A percentile compares a stretch with the other conserved stretches of the same genome.
Evolutionary conservation across 2,113 vertebrate genomes (phyloP).

Genomic region (Herpailurus yagouaroundi): DNA sequence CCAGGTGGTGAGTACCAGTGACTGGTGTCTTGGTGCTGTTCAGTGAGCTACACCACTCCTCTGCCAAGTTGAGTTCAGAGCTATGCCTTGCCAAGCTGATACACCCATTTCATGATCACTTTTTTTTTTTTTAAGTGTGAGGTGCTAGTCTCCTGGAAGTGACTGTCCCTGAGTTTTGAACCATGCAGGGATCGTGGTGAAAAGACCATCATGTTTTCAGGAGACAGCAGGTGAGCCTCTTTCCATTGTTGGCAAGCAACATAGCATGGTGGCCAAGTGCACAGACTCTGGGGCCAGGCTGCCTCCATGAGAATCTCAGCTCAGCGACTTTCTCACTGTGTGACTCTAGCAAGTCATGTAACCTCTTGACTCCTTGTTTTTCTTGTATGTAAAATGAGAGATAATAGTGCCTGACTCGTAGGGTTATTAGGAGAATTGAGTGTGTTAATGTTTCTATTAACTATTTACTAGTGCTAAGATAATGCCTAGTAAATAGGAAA

Average conservation of each 20-base stretch:
- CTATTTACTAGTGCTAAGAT: neutral
- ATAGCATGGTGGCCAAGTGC: neutral
- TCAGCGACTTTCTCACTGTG: neutral
- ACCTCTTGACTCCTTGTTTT: slow-evolving; percentile 17
- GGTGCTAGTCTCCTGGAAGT: neutral
- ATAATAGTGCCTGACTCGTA: slow-evolving; percentile 4
- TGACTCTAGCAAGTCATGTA: neutral
- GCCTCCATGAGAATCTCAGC: neutral
- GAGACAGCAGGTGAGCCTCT: neutral
- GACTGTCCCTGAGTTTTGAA: neutral
- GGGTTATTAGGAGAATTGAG: slow-evolving; percentile 4
- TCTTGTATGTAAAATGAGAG: slow-evolving; percentile 28
- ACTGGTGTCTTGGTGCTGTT: neutral
- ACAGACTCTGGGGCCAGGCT: neutral
- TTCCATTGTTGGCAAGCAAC: neutral
- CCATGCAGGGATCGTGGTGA: neutral
- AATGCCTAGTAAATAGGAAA: slow-evolving; percentile 37
- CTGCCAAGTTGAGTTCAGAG: neutral
- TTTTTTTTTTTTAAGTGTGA: neutral
- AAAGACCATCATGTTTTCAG: neutral
- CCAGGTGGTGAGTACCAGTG: rapidly evolving
- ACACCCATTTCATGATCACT: neutral
- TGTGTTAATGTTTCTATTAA: slow-evolving; percentile 40
- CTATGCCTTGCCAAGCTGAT: neutral
- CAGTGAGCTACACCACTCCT: neutral